phyloP scores from a whole-genome alignment of 2,797 vertebrate species.

The Rhadinocentrus ornatus region DNA sequence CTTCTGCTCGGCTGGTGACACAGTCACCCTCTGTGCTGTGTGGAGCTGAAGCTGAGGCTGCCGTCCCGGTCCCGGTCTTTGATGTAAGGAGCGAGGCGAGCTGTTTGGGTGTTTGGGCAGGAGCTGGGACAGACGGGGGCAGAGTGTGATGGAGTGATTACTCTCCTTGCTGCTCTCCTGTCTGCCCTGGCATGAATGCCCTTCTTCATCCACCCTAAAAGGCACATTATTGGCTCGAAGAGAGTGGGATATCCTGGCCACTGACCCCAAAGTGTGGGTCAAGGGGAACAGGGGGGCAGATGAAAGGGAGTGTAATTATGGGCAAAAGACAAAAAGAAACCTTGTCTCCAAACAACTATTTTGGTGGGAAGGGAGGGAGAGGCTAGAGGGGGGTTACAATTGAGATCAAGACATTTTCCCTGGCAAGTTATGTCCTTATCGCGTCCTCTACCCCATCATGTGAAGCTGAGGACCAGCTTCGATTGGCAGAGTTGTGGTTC shows the following conservation, averaged over 20 bases:
- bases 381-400: slow-evolving; percentile 67
- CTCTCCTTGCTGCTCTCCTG: slow-evolving; percentile 81
- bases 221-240: slow-evolving; percentile 84
- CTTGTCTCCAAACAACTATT: slow-evolving; percentile 87
- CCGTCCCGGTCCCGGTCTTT: slow-evolving; percentile 75
- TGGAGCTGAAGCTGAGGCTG: slow-evolving; percentile 64
- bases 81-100: slow-evolving; percentile 70
- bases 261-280: slow-evolving; percentile 83
- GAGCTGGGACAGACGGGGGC: slow-evolving; percentile 78
- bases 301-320: slow-evolving; percentile 86
- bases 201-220: slow-evolving; percentile 86
- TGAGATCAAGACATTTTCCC: slow-evolving; percentile 82
- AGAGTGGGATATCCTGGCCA: slow-evolving; percentile 88
- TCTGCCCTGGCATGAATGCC: slow-evolving; percentile 85
- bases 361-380: slow-evolving; percentile 81
- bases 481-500: slow-evolving; percentile 72
- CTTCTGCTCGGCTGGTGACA: slow-evolving; percentile 54
- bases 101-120: slow-evolving; percentile 81
- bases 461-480: slow-evolving; percentile 54
- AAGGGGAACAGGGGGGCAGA: slow-evolving; percentile 86
- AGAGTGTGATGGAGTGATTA: slow-evolving; percentile 85
- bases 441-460: slow-evolving; percentile 63
- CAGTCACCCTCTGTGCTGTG: slow-evolving; percentile 72
- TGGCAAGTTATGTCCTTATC: slow-evolving; percentile 79
- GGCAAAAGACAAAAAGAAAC: slow-evolving; percentile 85